Conservation (phyloP, 1,140 invertebrate genomes). For the Cotesia vestalis region DNA sequence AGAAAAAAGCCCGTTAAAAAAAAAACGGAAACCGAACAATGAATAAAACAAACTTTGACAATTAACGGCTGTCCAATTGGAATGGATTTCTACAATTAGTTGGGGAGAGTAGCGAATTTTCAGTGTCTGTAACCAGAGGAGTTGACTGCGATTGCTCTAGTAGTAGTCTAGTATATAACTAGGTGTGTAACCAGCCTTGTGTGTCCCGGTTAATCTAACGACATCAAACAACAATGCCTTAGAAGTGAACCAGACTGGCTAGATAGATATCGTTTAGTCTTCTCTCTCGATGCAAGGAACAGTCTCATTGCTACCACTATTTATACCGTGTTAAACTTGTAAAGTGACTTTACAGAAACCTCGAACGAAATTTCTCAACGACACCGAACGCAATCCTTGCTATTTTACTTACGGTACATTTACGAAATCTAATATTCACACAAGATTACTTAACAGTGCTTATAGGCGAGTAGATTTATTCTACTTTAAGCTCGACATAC, state of each 20-base stretch:
- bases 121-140: constrained; percentile 23
- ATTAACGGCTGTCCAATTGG: constrained; percentile 29
- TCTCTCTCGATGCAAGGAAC: background rate
- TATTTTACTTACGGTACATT: too few relatives aligned
- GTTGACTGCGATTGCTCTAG: constrained; percentile 27
- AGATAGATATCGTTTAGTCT: background rate
- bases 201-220: constrained; percentile 31
- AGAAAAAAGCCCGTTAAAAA: background rate
- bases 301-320: too few relatives aligned
- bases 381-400: too few relatives aligned
- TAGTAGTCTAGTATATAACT: constrained; percentile 23
- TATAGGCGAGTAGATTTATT: too few relatives aligned
- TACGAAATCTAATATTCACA: too few relatives aligned
- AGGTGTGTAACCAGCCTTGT: constrained; percentile 38
- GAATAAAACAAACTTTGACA: constrained; percentile 1
- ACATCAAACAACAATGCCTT: constrained; percentile 36
- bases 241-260: constrained; percentile 26
- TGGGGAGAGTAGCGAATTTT: background rate
- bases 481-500: too few relatives aligned
- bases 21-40: background rate
- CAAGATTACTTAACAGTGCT: too few relatives aligned
- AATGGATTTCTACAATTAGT: constrained; percentile 31
- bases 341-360: background rate
- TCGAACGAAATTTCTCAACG: background rate
- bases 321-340: too few relatives aligned